These are phyloP conservation scores for Callorhinus ursinus DNA, from an alignment of 2,113 vertebrate species.

Conservation along the genomic window DNA sequence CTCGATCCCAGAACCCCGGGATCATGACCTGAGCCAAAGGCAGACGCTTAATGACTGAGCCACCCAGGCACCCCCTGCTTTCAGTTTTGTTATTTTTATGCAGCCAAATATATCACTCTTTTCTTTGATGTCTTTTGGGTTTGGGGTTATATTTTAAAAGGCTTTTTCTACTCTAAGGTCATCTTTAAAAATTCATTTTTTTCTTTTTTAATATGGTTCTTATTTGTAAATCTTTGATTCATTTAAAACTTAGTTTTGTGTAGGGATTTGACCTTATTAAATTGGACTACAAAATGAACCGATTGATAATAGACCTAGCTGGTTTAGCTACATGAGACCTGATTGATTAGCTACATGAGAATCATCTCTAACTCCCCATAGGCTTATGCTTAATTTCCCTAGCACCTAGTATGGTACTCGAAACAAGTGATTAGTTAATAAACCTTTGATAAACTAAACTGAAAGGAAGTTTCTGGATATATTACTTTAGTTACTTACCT, in stretches of 20 bases:
- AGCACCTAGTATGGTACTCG: neutral
- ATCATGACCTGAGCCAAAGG: too few relatives aligned
- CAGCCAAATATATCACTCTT: neutral
- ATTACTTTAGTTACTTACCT: neutral
- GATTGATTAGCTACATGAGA: neutral
- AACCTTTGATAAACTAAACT: neutral
- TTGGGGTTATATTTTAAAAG: neutral
- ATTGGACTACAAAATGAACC: neutral
- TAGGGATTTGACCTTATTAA: neutral
- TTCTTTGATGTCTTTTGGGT: neutral
- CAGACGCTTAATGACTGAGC: too few relatives aligned
- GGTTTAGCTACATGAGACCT: neutral
- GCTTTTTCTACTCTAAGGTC: neutral
- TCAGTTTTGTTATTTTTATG: conserved; percentile 37
- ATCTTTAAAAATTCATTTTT: neutral
- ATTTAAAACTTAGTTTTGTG: conserved; percentile 4
- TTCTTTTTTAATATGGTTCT: neutral
- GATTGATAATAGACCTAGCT: neutral
- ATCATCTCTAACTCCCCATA: neutral
- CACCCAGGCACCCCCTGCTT: neutral
- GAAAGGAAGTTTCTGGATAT: neutral
- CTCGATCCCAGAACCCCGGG: too few relatives aligned
- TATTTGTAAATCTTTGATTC: neutral
- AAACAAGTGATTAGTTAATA: neutral
- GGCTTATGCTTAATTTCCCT: neutral